A percentile compares a stretch with the other conserved stretches of the same genome.
Conservation (phyloP, 30 jellyfish, hydroid and myxozoan species). For the Aurelia sp. region DNA sequence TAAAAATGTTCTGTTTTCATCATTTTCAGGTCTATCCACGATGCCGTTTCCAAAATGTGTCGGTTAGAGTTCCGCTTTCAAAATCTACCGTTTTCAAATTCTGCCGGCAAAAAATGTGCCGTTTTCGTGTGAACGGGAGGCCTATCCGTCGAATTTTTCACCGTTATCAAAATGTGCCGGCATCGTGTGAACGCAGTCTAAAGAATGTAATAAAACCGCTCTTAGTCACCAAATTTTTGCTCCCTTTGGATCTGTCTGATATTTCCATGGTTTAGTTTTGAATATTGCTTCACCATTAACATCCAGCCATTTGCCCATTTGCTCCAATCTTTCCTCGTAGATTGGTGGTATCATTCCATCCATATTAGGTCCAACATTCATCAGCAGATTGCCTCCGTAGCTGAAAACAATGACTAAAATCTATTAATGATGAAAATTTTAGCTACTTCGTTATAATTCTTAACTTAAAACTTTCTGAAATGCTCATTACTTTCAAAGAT, state of each 20-base stretch:
- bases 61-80: too few species aligned
- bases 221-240: conserved; percentile 37
- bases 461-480: background rate
- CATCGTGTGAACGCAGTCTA: background rate
- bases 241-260: conserved; percentile 72
- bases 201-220: background rate
- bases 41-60: too few species aligned
- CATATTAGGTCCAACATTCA: conserved; percentile 92
- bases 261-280: conserved; percentile 77
- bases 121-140: too few species aligned
- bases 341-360: conserved; percentile 92
- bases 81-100: too few species aligned
- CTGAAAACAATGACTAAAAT: conserved; percentile 8
- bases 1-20: too few species aligned
- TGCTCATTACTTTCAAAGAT: background rate
- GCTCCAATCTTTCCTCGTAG: conserved; percentile 85
- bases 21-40: too few species aligned
- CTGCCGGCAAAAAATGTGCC: too few species aligned
- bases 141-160: too few species aligned
- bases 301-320: conserved; percentile 85
- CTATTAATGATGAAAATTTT: background rate
- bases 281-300: conserved; percentile 88
- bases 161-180: too few species aligned
- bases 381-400: conserved; percentile 90
- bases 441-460: background rate